Base-by-base conservation (phyloP, 2,113 vertebrate genomes). In the Notarius quadriscutis region DNA sequence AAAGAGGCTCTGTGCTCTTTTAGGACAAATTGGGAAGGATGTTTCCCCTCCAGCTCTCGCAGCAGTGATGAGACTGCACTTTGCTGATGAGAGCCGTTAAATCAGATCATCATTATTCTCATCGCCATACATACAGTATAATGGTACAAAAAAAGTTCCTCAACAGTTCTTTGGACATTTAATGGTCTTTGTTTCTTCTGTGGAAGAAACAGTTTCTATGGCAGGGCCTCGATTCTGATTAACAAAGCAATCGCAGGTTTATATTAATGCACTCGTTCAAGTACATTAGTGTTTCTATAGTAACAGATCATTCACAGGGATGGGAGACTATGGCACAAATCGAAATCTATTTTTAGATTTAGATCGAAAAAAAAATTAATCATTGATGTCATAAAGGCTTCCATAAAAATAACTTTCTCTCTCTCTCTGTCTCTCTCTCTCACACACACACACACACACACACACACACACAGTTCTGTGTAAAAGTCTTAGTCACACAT, bases 11-110 rank as follows among this genome's bases (percentile, higher is more conserved):
- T 30, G 60, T 34, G 50, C 10, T 9, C 75, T 65, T 86, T 80
- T 27, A 78, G 51, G 71, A 41, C 1, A 30, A 84, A 11, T 15
- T 84, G 50, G 30, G 77, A 75, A 30, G 60, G 79, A 87, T 72
- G 79, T 81, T 87, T 60, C 57, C 17, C 41, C 41, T 41, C 41
- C 41, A 41, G 50, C 34, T 60, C 12, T 58, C 51, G n/a, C 51
- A 34, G 50, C 53, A 58, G 58, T 81, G 62, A 80, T 30, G 67
- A 77, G 74, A 63, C 51, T 20, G 17, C 57, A 71, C 48, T 34
- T 60, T 63, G 63, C 58, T 77, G 58, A 62, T 41, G 27, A 75
- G 12, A 55, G 11, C 1, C 10, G 79, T 86, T 18, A 48, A 58
- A 78, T 30, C 30, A 78, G 41, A 75, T 51, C 58, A 4, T 57